Evolutionary conservation across 2,113 vertebrate genomes (phyloP).

Genomic region (Coturnix japonica): DNA sequence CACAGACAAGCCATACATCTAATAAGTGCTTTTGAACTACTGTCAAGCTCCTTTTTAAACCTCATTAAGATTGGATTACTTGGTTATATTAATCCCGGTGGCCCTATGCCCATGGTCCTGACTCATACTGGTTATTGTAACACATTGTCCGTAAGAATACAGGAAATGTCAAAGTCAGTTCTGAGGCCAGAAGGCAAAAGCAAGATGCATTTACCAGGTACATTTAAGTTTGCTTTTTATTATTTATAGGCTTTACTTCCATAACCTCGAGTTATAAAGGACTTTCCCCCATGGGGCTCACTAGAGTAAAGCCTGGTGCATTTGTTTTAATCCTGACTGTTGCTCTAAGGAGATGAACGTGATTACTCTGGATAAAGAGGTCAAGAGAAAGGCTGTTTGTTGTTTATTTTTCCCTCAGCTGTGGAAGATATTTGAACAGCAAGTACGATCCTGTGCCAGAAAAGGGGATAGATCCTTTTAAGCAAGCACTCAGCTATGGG

Average conservation of each 20-base stretch:
- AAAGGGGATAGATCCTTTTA: neutral
- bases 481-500: neutral
- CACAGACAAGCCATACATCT: slow-evolving; percentile 36
- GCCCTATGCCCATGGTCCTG: neutral
- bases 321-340: neutral
- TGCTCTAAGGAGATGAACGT: neutral
- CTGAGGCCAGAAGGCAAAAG: neutral
- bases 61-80: slow-evolving; percentile 73
- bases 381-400: neutral
- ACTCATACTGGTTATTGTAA: slow-evolving; percentile 27
- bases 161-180: neutral
- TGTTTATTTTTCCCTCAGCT: neutral
- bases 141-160: neutral
- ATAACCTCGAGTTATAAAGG: neutral
- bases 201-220: neutral
- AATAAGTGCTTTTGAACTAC: slow-evolving; percentile 24
- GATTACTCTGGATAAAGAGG: neutral
- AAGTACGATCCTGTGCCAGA: neutral
- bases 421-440: neutral
- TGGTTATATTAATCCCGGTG: slow-evolving; percentile 31
- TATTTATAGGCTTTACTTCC: neutral
- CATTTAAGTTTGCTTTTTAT: neutral
- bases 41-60: slow-evolving; percentile 61
- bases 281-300: neutral
- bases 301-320: neutral